Conservation (phyloP, 2,797 vertebrate genomes). For the Thunnus albacares region DNA sequence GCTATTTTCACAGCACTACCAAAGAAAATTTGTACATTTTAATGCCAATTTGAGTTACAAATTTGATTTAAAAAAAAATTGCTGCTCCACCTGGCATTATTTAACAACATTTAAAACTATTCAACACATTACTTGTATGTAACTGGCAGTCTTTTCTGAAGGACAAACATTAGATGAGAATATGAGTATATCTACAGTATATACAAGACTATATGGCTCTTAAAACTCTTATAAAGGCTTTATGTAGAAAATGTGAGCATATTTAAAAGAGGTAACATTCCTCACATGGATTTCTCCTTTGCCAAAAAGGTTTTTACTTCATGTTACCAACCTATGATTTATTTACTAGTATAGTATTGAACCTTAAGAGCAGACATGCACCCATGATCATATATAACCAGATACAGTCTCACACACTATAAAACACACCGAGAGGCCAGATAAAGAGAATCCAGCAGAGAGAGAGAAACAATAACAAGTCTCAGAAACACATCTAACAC, state of each 20-base stretch:
- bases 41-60: too few species aligned
- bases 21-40: too few species aligned
- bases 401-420: background rate
- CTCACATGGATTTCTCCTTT: background rate
- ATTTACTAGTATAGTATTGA: background rate
- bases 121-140: too few species aligned
- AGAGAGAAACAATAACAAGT: slow-evolving; percentile 39
- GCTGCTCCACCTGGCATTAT: too few species aligned
- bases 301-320: background rate
- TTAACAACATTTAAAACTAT: background rate
- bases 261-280: slow-evolving; percentile 1
- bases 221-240: slow-evolving; percentile 2
- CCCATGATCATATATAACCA: background rate
- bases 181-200: background rate
- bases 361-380: background rate
- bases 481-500: slow-evolving; percentile 27
- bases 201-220: background rate
- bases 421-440: slow-evolving; percentile 1
- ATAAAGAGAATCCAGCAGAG: slow-evolving; percentile 22
- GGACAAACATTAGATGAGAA: background rate
- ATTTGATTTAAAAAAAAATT: background rate
- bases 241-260: background rate
- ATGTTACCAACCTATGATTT: background rate
- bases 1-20: too few species aligned
- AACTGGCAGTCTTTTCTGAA: background rate